phyloP scores from a whole-genome alignment of 2,113 vertebrate genomes.

The Syngnathoides biaculeatus region DNA sequence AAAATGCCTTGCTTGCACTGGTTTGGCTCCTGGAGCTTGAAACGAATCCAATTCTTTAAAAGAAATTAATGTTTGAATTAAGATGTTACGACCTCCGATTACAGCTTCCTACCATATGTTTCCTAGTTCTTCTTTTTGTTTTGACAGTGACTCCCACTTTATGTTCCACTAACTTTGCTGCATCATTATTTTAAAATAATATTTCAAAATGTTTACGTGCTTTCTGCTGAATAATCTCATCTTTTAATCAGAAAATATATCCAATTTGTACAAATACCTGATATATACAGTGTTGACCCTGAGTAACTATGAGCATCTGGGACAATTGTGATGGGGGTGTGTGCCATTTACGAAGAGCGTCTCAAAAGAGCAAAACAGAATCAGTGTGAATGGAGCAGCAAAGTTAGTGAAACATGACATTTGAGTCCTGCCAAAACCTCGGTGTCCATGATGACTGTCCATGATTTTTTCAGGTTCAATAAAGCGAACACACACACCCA shows the following conservation, averaged over 20 bases:
- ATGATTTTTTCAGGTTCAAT: constrained; percentile 1
- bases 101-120: not conserved
- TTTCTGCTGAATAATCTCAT: no score
- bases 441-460: not conserved
- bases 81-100: not conserved
- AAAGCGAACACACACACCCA: not conserved
- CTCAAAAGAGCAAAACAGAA: not conserved
- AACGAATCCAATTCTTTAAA: constrained; percentile 45
- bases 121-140: no score
- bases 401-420: not conserved
- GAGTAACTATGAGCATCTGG: no score
- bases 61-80: constrained; percentile 5
- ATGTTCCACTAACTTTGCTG: not conserved
- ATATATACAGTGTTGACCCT: no score
- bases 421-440: not conserved
- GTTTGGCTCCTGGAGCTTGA: constrained; percentile 62
- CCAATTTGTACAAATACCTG: not conserved
- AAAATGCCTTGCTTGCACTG: constrained; percentile 70
- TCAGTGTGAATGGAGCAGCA: not conserved
- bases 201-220: not conserved
- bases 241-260: not conserved
- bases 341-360: not conserved
- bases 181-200: not conserved
- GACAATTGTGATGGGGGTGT: no score
- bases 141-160: not conserved